phyloP scores from a whole-genome alignment of 2,888 invertebrate species.

The Hofmannophila pseudospretella region DNA sequence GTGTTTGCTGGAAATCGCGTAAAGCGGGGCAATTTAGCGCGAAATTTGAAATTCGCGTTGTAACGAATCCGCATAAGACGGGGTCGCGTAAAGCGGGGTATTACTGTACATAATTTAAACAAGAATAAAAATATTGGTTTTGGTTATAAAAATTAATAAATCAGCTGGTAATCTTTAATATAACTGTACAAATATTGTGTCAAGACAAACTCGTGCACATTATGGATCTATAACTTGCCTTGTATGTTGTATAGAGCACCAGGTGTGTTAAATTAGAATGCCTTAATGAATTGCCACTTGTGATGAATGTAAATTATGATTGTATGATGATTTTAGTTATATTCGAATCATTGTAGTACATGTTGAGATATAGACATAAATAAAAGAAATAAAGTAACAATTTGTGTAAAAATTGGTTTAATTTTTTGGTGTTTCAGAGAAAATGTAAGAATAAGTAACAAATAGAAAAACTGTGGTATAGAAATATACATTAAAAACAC shows the following conservation, averaged over 20 bases:
- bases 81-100: no score
- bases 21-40: no score
- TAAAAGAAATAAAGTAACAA: slow-evolving; percentile 63
- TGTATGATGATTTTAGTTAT: slow-evolving; percentile 34
- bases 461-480: slow-evolving; percentile 3
- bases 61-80: no score
- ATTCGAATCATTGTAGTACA: slow-evolving; percentile 59
- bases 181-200: slow-evolving; percentile 8
- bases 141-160: no score
- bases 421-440: no score
- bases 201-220: slow-evolving; percentile 22
- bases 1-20: no score
- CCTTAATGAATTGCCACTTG: slow-evolving; percentile 66
- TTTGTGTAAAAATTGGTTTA: slow-evolving; percentile 57
- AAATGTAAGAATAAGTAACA: background rate
- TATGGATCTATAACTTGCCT: slow-evolving; percentile 34
- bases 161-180: no score
- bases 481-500: no score
- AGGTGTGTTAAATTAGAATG: slow-evolving; percentile 32
- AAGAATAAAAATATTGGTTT: no score
- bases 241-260: slow-evolving; percentile 30
- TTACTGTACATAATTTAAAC: no score
- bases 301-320: slow-evolving; percentile 61
- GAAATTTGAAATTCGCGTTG: no score
- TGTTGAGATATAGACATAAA: slow-evolving; percentile 60